A percentile compares a stretch with the other conserved stretches of the same genome.
These are phyloP conservation scores for Synanthedon vespiformis DNA, from an alignment of 2,888 invertebrate genomes.

Conservation along the genomic window DNA sequence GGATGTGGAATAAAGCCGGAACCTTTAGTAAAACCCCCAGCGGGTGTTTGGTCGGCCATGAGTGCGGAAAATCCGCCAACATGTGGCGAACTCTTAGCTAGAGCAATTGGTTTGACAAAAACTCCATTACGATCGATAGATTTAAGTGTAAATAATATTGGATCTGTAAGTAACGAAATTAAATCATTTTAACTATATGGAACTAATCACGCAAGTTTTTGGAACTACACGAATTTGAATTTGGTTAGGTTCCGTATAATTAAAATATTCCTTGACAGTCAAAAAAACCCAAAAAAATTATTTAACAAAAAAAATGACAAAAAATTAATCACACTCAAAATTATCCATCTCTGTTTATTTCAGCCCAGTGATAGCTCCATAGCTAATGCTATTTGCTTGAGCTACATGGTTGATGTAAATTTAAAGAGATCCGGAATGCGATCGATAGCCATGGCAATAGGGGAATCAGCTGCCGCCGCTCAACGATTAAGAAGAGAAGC, in stretches of 20 bases:
- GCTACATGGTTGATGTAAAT: conserved; percentile 55
- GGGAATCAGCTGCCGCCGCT: conserved; percentile 56
- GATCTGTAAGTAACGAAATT: conserved; percentile 36
- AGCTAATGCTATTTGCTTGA: conserved; percentile 58
- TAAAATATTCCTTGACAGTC: neutral
- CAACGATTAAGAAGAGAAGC: conserved; percentile 56
- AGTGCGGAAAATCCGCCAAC: conserved; percentile 58
- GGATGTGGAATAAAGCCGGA: conserved; percentile 58
- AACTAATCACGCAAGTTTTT: no score
- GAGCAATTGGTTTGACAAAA: conserved; percentile 61
- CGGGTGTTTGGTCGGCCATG: conserved; percentile 62
- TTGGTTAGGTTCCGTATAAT: no score
- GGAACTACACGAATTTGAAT: no score
- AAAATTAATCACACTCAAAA: neutral
- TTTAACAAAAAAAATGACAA: neutral
- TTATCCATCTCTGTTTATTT: conserved; percentile 12
- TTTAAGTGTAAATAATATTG: conserved; percentile 61
- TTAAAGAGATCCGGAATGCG: conserved; percentile 62
- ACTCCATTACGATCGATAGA: conserved; percentile 58
- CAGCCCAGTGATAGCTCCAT: conserved; percentile 48
- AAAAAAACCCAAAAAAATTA: neutral
- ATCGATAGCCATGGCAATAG: conserved; percentile 47
- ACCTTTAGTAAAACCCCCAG: conserved; percentile 44
- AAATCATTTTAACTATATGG: neutral
- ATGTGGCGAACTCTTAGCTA: conserved; percentile 58